phyloP scores from a whole-genome alignment of 2,888 invertebrate species.

The Subacronicta megacephala region DNA sequence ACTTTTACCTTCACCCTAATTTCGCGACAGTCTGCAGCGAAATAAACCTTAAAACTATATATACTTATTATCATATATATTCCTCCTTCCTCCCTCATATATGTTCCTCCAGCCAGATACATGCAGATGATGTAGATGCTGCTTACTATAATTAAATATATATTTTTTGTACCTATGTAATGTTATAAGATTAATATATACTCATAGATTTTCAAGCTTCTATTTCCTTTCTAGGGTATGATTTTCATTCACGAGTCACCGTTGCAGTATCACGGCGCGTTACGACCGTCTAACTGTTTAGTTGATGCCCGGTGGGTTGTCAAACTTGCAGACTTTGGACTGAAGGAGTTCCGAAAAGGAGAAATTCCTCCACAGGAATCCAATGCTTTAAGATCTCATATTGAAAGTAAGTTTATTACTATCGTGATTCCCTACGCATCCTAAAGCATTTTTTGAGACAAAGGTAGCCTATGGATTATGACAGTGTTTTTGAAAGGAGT shows the following conservation, averaged over 20 bases:
- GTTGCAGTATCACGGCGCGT: conserved; percentile 95
- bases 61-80: too few species aligned
- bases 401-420: conserved; percentile 93
- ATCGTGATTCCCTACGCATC: too few species aligned
- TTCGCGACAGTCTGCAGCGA: not conserved
- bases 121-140: too few species aligned
- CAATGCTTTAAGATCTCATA: conserved; percentile 90
- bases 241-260: conserved; percentile 97
- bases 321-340: conserved; percentile 97
- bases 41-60: not conserved
- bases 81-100: too few species aligned
- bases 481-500: too few species aligned
- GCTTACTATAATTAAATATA: too few species aligned
- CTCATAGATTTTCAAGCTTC: too few species aligned
- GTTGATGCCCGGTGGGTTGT: conserved; percentile 99
- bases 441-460: too few species aligned
- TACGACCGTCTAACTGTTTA: conserved; percentile 97
- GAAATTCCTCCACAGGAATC: conserved; percentile 92
- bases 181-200: too few species aligned
- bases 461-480: too few species aligned
- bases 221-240: conserved; percentile 91
- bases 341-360: conserved; percentile 95
- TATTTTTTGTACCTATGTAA: too few species aligned
- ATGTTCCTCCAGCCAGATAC: too few species aligned
- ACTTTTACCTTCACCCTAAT: conserved; percentile 10